Conservation (phyloP, 2,113 vertebrate genomes). For the Axis porcinus region DNA sequence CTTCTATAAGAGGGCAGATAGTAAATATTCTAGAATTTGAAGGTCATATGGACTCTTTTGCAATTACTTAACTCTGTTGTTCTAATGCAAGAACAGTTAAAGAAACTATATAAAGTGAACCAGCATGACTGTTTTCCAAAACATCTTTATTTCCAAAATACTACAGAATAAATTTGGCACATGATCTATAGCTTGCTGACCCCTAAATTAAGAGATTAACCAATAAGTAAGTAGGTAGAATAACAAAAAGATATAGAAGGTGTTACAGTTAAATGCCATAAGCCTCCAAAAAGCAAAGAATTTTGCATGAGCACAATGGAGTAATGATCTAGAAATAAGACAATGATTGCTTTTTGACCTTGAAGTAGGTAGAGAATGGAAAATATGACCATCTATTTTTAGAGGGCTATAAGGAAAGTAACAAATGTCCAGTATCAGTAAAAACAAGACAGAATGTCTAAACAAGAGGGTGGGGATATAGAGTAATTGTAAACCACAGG, state of each 20-base stretch:
- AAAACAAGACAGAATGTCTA: neutral
- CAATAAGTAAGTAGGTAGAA: neutral
- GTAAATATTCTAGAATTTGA: neutral
- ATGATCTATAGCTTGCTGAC: neutral
- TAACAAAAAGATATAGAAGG: neutral
- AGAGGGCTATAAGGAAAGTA: neutral
- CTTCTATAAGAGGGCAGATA: neutral
- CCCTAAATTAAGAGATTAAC: neutral
- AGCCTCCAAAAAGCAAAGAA: neutral
- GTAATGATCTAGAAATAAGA: neutral
- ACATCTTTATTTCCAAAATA: slow-evolving; percentile 14
- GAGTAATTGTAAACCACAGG: neutral
- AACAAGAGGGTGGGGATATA: neutral
- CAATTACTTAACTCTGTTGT: neutral
- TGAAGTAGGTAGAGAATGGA: neutral
- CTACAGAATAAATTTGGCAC: neutral
- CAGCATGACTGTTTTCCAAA: neutral
- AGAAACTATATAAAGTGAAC: neutral
- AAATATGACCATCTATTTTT: neutral
- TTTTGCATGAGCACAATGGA: neutral
- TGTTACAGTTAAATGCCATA: neutral
- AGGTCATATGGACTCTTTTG: neutral
- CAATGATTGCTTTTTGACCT: neutral
- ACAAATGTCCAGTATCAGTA: neutral
- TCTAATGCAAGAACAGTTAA: neutral